Evolutionary conservation across 2,888 invertebrate species (phyloP).

Genomic region (Argyra leucocephala): DNA sequence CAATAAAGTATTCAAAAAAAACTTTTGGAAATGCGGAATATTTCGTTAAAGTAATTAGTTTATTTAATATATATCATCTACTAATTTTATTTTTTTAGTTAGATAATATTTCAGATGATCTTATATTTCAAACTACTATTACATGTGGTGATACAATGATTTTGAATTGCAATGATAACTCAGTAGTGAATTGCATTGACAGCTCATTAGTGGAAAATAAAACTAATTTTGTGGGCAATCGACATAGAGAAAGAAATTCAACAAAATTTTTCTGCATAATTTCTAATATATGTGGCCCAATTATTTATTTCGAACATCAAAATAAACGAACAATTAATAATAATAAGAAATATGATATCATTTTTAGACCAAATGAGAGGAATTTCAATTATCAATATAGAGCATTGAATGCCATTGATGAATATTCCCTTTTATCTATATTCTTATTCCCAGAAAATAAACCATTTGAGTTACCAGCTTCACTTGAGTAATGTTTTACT

Average conservation of each 20-base stretch:
- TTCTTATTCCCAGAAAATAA: background rate
- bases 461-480: background rate
- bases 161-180: background rate
- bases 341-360: constrained; percentile 23
- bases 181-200: too few species aligned
- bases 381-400: constrained; percentile 34
- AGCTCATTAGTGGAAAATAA: too few species aligned
- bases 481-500: background rate
- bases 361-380: constrained; percentile 32
- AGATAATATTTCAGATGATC: background rate
- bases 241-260: background rate
- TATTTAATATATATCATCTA: background rate
- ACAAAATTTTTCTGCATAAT: background rate
- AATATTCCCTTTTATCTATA: background rate
- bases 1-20: background rate
- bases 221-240: too few species aligned
- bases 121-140: background rate
- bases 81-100: background rate
- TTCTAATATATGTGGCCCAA: background rate
- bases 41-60: background rate
- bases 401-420: constrained; percentile 24
- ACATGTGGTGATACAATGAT: background rate
- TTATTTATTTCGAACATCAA: background rate
- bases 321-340: background rate
- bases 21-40: background rate